Base-by-base conservation (phyloP, 1,140 invertebrate genomes). In the Caenorhabditis tropicalis region DNA sequence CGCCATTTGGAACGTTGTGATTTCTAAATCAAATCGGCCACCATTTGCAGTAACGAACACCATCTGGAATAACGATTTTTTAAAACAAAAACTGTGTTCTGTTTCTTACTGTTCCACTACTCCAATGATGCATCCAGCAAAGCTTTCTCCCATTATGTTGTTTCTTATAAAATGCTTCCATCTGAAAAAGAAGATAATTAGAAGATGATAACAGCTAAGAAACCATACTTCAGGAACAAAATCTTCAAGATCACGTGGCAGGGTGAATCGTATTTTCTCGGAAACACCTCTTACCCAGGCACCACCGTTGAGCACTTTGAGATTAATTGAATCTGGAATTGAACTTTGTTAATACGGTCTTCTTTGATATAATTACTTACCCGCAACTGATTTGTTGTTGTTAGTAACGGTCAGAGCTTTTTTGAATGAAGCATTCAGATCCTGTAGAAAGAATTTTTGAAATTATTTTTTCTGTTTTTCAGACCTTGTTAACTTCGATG, bases 91-190 rank as follows among this genome's bases (percentile, higher is more conserved):
- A 56, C 3, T 27, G 3, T 1, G 4, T 58, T 2, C 27, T 19
- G n/a, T n/a, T 9, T 88, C 91, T 90, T 93, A 94, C 94, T 43
- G 96, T 97, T 88, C 97, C 98, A 93, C 98, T 98, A 60, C 97
- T 98, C 96, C 99, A 99, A 89, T 99, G 96, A 93, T 99, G 97
- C 92, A 99, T 97, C 98, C 98, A 99, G 92, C 98, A 96, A 51
- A 99, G 93, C 92, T 98, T 99, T 60, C 98, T 93, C n/a, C 97
- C 97, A 90, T 95, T 96, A 92, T 99, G 97, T 91, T 98, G 98
- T 48, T 91, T 91, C 86, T 92, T 91, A 88, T 94, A 94, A 87
- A 93, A 93, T 60, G 93, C 92, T 95, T 98, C 93, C 24, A 97
- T 95, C 93, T 99, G 96, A 9, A 97, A 97, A 90, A 99, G 98